A percentile compares a stretch with the other conserved stretches of the same genome.
phyloP scores from a whole-genome alignment of 2,113 vertebrate genomes.

The Petrocephalus microphthalmus region DNA sequence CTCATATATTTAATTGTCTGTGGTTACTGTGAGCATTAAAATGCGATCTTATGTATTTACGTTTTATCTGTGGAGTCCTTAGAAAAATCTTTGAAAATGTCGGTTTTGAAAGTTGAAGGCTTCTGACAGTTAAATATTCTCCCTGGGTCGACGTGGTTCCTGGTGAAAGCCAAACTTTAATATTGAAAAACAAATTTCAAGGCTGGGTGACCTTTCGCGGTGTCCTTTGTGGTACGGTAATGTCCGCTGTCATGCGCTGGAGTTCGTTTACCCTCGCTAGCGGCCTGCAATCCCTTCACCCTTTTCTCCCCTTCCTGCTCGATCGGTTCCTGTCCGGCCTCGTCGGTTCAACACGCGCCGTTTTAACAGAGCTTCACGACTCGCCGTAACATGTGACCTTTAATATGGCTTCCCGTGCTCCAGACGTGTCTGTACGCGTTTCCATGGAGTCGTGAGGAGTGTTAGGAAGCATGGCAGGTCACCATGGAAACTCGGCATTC shows the following conservation, averaged over 20 bases:
- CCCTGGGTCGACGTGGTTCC: neutral
- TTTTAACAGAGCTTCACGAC: neutral
- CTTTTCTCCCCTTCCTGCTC: neutral
- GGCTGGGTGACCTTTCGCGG: neutral
- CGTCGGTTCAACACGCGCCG: neutral
- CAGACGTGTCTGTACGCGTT: neutral
- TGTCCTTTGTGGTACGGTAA: neutral
- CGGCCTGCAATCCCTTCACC: neutral
- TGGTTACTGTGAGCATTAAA: neutral
- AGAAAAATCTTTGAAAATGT: neutral
- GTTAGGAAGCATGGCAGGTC: neutral
- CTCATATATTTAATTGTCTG: neutral
- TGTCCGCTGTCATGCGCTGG: neutral
- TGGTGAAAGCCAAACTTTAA: neutral
- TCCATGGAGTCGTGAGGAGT: neutral
- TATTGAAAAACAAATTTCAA: constrained; percentile 1
- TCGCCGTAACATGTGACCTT: neutral
- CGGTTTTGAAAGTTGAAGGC: neutral
- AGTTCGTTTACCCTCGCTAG: neutral
- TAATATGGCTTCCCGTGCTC: neutral
- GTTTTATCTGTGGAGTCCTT: neutral
- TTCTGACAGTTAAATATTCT: neutral
- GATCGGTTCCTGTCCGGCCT: neutral
- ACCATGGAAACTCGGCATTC: neutral
- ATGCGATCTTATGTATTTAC: neutral